Evolutionary conservation across 2,797 vertebrate species (phyloP), one percentile per base, ranked within the genome.

Genomic region (Myripristis jacobus): DNA sequence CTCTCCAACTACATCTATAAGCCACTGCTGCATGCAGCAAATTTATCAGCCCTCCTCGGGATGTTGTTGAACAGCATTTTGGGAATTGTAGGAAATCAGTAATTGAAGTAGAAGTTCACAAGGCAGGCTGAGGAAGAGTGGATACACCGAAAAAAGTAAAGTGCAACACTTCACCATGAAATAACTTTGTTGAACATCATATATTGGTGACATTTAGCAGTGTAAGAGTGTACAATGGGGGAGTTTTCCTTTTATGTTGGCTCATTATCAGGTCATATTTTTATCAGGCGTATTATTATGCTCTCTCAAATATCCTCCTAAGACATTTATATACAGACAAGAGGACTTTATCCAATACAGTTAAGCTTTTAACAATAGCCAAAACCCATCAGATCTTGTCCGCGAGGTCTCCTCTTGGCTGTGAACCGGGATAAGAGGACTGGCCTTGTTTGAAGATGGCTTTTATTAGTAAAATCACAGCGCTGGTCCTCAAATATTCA

Each of bases 391-490:
- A 71, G 10, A 57, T 63, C 22, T 55, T 44, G 19, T 77, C 83
- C 54, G 50, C 8, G 1, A 67, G 70, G 73, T 75, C 64, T 36
- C 36, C 36, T 41, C 36, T 13, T 41, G 36, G 36, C 66, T 77
- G 52, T 76, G 74, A 81, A 80, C 52, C 69, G 0, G 47, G 70
- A 80, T 89, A 73, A 82, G 67, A 77, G 61, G 22, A 65, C 77
- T 13, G n/a, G 71, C 47, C 57, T 46, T 22, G 43, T 80, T 82
- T 86, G 73, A 83, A 80, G 61, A 16, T 9, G 1, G 47, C 53
- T 80, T 79, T 85, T 68, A 79, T 87, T 87, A 73, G 48, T 55
- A 31, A 67, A 83, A 85, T 87, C 69, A 84, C 86, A 85, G 69
- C 74, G 21, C 24, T 9, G 9, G 43, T 38, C 11, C 86, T 83